phyloP scores from a whole-genome alignment of 2,797 vertebrate species.

The Chelon labrosus region DNA sequence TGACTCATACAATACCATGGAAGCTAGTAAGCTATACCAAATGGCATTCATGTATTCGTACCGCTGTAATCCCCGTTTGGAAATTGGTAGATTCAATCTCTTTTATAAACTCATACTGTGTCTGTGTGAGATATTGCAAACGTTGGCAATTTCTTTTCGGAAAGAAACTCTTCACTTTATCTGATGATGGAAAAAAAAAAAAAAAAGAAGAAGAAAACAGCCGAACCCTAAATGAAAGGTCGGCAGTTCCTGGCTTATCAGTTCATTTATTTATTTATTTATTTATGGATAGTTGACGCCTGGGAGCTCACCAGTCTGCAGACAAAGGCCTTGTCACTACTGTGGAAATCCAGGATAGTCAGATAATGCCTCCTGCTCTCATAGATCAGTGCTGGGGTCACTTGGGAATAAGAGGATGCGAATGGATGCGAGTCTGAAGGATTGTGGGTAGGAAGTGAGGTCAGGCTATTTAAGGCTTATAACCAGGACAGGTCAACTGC shows the following conservation, averaged over 20 bases:
- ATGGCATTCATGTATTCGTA: not conserved
- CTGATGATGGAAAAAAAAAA: slow-evolving; percentile 15
- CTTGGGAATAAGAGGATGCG: slow-evolving; percentile 56
- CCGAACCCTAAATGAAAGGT: not conserved
- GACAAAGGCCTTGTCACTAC: slow-evolving; percentile 49
- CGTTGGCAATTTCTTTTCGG: not conserved
- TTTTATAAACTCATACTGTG: not conserved
- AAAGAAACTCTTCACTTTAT: slow-evolving; percentile 14
- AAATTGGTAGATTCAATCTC: not conserved
- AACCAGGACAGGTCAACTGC: slow-evolving; percentile 58
- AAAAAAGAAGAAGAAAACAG: not conserved
- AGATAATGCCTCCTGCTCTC: slow-evolving; percentile 63
- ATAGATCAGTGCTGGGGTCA: slow-evolving; percentile 62
- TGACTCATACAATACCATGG: not conserved
- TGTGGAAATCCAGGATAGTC: slow-evolving; percentile 52
- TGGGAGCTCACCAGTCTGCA: slow-evolving; percentile 1
- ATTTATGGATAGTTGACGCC: not conserved
- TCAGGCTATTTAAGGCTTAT: slow-evolving; percentile 70
- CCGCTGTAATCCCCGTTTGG: not conserved
- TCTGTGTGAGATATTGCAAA: slow-evolving; percentile 5
- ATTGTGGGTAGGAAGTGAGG: slow-evolving; percentile 60
- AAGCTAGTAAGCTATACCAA: slow-evolving; percentile 1
- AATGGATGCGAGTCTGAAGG: slow-evolving; percentile 57
- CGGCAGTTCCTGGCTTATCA: slow-evolving; percentile 37
- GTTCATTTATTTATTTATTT: slow-evolving; percentile 2